These are phyloP conservation scores for Morphnarchus princeps DNA, from an alignment of 2,113 vertebrate species.

Conservation along the genomic window DNA sequence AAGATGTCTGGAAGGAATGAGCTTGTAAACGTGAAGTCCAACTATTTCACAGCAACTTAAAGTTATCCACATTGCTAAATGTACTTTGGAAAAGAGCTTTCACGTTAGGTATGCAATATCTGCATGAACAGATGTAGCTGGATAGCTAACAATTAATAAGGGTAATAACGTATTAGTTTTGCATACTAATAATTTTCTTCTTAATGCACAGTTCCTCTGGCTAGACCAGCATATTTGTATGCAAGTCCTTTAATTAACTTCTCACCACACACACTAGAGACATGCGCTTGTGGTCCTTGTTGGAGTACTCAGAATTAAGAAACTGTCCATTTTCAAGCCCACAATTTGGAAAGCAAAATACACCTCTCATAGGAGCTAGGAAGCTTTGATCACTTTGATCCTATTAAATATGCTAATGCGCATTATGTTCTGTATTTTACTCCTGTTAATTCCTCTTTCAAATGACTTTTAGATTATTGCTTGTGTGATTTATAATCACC, in stretches of 20 bases:
- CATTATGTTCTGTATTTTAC: not conserved
- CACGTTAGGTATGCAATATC: not conserved
- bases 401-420: not conserved
- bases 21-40: not conserved
- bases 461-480: not conserved
- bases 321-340: not conserved
- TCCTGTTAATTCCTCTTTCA: not conserved
- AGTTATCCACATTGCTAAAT: not conserved
- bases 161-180: not conserved
- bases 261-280: not conserved
- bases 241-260: not conserved
- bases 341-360: not conserved
- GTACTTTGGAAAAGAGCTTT: not conserved
- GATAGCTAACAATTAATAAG: not conserved
- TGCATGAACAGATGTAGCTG: not conserved
- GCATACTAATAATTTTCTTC: not conserved
- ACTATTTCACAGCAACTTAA: not conserved
- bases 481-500: not conserved
- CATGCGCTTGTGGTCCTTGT: accelerated
- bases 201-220: not conserved
- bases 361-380: not conserved
- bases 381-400: not conserved
- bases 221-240: not conserved
- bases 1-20: not conserved
- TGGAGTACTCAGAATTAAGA: not conserved